Evolutionary conservation across 2,113 vertebrate species (phyloP), one percentile per base, ranked within the genome.

Genomic region (Sapayoa aenigma): DNA sequence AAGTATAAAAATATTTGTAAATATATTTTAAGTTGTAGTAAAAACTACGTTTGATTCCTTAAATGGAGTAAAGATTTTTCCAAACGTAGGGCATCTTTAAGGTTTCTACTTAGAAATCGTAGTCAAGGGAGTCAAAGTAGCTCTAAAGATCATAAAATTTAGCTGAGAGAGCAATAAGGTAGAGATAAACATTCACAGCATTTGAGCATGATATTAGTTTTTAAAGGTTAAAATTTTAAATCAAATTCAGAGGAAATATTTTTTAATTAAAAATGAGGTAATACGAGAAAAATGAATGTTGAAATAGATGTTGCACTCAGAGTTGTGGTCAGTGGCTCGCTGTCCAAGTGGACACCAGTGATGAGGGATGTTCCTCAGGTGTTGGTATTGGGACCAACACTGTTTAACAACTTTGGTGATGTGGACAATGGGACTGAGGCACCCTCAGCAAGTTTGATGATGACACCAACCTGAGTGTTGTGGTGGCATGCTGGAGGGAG

Each of bases 191-290:
- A 58, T 85, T 65, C 49, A 30, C 18, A 89, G 66, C 53, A 75
- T 87, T 67, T 75, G 47, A 87, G 66, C 33, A 12, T 37, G 31
- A 27, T 89, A 65, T 14, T 91, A 37, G 24, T 56, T 95, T 88
- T 87, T 74, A 92, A 92, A 96, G 37, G 88, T 85, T 95, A 90
- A 91, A 87, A 79, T 83, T 74, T 79, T 39, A 80, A 77, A 75
- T 84, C 23, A 63, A 60, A 67, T 86, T 76, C 20, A 53, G 63
- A 73, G 46, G 53, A 42, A 50, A 67, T n/a, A 0, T 53, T 33
- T 52, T 83, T 58, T 35, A 94, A 77, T 90, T 66, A 80, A 76
- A 92, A 79, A 59, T 11, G 65, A 90, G 39, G 14, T 60, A 52
- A 56, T 14, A 9, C 23, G 67, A 74, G 53, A 46, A 44, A 60